Base-by-base conservation (phyloP, 1,140 invertebrate genomes). In the Atopsyche davidsoni region DNA sequence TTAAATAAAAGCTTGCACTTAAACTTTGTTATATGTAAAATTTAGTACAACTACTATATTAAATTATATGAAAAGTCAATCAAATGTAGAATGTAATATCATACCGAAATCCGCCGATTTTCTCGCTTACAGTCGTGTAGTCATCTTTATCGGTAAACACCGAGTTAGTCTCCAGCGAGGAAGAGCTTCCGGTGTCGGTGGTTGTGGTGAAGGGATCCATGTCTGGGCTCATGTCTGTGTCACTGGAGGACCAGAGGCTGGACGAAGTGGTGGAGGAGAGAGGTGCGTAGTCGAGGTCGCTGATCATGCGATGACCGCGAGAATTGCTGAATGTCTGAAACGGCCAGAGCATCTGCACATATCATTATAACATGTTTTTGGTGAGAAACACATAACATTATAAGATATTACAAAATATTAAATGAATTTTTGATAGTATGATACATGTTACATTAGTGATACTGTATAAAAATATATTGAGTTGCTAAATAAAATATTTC, bases 251-350 rank as follows among this genome's bases (percentile, higher is more conserved):
- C n/a, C n/a, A n/a, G n/a, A n/a, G n/a, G 10, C 9, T 40, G 1
- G 34, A 9, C 18, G 31, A 4, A 2, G 43, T 48, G 2, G 22
- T 28, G 17, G 21, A 45, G 13, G 28, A 25, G 17, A 9, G 22
- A 11, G 35, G 19, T 22, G 10, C 40, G 31, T 50, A 45, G 23
- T 55, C 70, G 1, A 79, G 80, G 57, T 79, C 81, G 45, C 75
- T 75, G 51, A 80, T 51, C 51, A 54, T 58, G 19, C 51, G 23
- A 36, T 54, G 56, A 10, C 51, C 56, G 10, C 56, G 70, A 0
- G 80, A 82, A 58, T 79, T 82, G 46, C 75, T 75, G 52, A 80
- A 77, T 39, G 75, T 77, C 79, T 84, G 82, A 63, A 83, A 82
- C 64, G 80, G 81, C 82, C 80, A 83, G 59, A 84, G 75, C 64